Conservation (phyloP, 2,888 invertebrate genomes). For the Drosophila pegasa region DNA sequence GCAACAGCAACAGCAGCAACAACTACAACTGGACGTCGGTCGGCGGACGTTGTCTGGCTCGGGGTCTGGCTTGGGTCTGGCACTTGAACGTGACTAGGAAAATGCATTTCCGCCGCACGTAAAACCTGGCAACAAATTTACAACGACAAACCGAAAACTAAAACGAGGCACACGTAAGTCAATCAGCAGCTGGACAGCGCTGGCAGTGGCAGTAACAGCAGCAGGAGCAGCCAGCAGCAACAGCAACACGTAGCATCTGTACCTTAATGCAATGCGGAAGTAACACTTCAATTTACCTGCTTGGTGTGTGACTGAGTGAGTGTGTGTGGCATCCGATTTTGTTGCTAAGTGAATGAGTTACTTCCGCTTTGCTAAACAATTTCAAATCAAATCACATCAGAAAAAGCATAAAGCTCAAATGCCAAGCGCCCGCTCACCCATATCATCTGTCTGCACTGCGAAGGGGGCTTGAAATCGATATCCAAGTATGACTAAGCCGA, state of each 20-base stretch:
- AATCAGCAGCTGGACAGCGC: slow-evolving; percentile 69
- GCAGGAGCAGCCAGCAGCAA: slow-evolving; percentile 6
- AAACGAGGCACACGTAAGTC: slow-evolving; percentile 78
- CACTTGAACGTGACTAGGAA: slow-evolving; percentile 71
- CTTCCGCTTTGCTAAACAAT: slow-evolving; percentile 75
- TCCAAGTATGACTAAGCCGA: not conserved
- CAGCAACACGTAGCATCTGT: slow-evolving; percentile 46
- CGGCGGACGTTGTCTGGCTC: slow-evolving; percentile 36
- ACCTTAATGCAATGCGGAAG: slow-evolving; percentile 77
- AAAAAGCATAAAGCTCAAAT: slow-evolving; percentile 9
- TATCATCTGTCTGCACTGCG: not conserved
- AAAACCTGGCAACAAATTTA: slow-evolving; percentile 57
- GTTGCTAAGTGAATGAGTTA: slow-evolving; percentile 78
- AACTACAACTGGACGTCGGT: slow-evolving; percentile 31
- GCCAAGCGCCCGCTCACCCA: slow-evolving; percentile 16
- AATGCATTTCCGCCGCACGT: slow-evolving; percentile 80
- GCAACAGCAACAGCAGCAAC: slow-evolving; percentile 1
- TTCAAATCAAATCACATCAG: slow-evolving; percentile 72
- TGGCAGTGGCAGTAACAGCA: slow-evolving; percentile 23
- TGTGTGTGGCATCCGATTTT: slow-evolving; percentile 62
- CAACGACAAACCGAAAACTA: slow-evolving; percentile 72
- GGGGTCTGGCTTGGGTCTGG: slow-evolving; percentile 53
- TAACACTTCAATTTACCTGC: slow-evolving; percentile 72
- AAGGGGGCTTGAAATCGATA: slow-evolving; percentile 1
- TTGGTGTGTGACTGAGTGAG: slow-evolving; percentile 12